Evolutionary conservation across 2,113 vertebrate genomes (phyloP), one percentile per base, ranked within the genome.

Genomic region (Polypterus bichir): DNA sequence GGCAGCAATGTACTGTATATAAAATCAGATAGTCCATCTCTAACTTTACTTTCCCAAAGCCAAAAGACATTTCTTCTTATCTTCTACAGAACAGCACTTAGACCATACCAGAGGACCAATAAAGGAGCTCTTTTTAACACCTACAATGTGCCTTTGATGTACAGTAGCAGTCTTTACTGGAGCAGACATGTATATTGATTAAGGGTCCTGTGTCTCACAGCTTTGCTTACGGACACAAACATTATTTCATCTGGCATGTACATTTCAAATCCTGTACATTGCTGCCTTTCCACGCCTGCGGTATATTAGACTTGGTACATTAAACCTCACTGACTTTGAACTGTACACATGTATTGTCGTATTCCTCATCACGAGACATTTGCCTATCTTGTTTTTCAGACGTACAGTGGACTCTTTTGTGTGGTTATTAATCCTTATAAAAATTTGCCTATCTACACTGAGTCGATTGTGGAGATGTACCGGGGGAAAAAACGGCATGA

Each of bases 371-470:
- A 7, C 1, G 4, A 46, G 59, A 60, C 59, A 6, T 3, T 9
- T 5, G 54, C 3, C 3, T 4, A 27, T 9, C 4, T 9, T 61
- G 11, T 9, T 1, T 6, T 11, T 4, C 73, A 95, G 92, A 95
- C 92, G 0, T 95, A 95, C 76, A 94, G 91, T 0, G 92, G 92
- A 56, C 86, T 95, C 8, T 95, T 95, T 85, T 94, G 90, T 48
- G 92, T 94, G 71, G 92, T 92, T 70, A 89, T 95, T 70, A 95
- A 95, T 71, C 92, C 92, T 0, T 95, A 95, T 76, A 95, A 95
- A 81, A 88, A 92, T 78, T 75, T 95, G 59, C 88, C 91, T 59
- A 88, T 95, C 81, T 95, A 95, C 68, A 92, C 92, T 1, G 92
- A 95, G 70, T 82, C 89, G 71, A 95, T 95, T 0, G 88, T 95